A percentile compares a stretch with the other conserved stretches of the same genome.
phyloP scores from a whole-genome alignment of 2,888 invertebrate species.

The Lymantria dispar region DNA sequence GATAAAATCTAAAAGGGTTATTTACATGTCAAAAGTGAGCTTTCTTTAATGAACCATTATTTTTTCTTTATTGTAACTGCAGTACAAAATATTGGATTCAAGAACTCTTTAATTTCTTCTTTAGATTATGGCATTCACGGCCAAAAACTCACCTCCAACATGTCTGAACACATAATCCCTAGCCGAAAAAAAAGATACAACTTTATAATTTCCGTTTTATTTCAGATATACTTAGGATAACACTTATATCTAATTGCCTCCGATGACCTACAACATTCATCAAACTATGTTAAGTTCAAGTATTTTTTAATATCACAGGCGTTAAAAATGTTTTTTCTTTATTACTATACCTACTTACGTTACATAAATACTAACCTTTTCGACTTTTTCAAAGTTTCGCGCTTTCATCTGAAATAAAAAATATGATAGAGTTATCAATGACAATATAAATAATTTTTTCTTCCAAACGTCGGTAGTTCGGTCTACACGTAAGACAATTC shows the following conservation, averaged over 20 bases:
- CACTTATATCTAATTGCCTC: conserved; percentile 6
- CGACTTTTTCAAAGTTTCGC: conserved; percentile 98
- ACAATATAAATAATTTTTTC: no score
- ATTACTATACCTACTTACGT: conserved; percentile 35
- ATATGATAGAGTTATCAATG: not conserved
- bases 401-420: conserved; percentile 93
- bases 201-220: conserved; percentile 54
- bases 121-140: conserved; percentile 27
- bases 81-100: no score
- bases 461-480: no score
- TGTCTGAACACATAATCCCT: conserved; percentile 78
- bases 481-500: no score
- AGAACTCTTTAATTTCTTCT: no score
- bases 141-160: conserved; percentile 73
- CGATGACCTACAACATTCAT: not conserved
- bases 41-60: conserved; percentile 44
- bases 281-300: conserved; percentile 3
- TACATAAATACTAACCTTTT: conserved; percentile 91
- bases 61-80: no score
- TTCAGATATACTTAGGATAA: conserved; percentile 34
- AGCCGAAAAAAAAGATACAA: conserved; percentile 69
- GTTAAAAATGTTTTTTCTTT: conserved; percentile 8
- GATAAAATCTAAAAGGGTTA: conserved; percentile 43
- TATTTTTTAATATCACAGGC: conserved; percentile 7
- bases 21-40: conserved; percentile 74